A percentile compares a stretch with the other conserved stretches of the same genome.
Conservation (phyloP, 2,888 invertebrate genomes). For the Sericinus montela region DNA sequence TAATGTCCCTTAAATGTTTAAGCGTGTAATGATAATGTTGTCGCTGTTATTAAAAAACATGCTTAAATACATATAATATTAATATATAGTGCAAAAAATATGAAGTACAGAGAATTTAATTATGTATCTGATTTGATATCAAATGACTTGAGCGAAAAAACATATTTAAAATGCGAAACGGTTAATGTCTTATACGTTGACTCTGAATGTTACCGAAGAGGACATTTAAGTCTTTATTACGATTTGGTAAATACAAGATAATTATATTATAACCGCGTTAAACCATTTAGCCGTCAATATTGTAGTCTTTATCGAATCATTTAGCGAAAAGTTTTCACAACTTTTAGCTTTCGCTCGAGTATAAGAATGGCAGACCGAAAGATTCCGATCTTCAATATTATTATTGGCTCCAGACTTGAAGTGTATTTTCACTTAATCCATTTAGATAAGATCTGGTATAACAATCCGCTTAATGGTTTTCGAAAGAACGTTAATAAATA, state of each 20-base stretch:
- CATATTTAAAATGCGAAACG: too few species aligned
- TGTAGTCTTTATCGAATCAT: background rate
- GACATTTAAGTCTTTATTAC: background rate
- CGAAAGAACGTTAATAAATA: conserved; percentile 39
- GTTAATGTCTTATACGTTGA: too few species aligned
- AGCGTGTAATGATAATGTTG: too few species aligned
- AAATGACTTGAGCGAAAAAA: too few species aligned
- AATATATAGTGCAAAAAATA: too few species aligned
- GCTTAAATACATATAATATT: too few species aligned
- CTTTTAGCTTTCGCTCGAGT: conserved; percentile 17
- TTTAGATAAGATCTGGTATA: conserved; percentile 53
- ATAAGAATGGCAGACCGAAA: conserved; percentile 18
- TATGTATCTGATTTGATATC: too few species aligned
- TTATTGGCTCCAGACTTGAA: conserved; percentile 38
- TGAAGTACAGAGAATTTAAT: too few species aligned
- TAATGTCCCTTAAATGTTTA: too few species aligned
- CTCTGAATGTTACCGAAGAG: background rate
- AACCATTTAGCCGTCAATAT: background rate
- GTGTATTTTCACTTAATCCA: conserved; percentile 55
- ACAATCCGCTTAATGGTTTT: conserved; percentile 41
- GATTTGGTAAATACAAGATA: background rate
- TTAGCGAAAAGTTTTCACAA: background rate
- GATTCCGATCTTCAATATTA: conserved; percentile 45
- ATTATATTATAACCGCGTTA: background rate
- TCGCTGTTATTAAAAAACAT: too few species aligned